Percentiles rank a stretch among this genome's conserved stretches.
phyloP scores from a whole-genome alignment of 2,113 vertebrate genomes.

The Hippocampus mohnikei region DNA sequence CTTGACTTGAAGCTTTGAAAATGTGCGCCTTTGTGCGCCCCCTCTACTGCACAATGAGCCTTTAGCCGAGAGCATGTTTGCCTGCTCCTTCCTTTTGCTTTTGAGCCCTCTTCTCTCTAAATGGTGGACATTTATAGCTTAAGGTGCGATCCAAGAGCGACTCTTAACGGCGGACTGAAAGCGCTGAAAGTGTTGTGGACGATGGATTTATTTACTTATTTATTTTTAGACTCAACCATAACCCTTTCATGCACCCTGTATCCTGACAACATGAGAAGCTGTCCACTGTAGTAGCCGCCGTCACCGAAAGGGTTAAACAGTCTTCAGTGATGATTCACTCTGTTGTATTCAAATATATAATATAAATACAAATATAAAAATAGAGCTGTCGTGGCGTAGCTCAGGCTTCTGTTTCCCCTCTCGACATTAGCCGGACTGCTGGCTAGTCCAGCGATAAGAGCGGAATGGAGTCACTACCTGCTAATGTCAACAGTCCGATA shows the following conservation, averaged over 20 bases:
- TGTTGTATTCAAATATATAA: neutral
- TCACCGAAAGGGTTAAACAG: neutral
- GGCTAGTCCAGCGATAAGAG: conserved; percentile 41
- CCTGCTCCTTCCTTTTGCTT: conserved; percentile 9
- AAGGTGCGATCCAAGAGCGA: conserved; percentile 1
- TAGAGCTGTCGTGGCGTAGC: neutral
- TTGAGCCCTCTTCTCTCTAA: conserved; percentile 15
- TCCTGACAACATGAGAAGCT: too few relatives aligned
- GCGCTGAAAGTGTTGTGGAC: neutral
- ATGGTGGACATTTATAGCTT: conserved; percentile 6
- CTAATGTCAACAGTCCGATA: conserved; percentile 47
- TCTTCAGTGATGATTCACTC: neutral
- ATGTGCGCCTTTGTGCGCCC: neutral
- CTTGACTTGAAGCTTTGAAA: neutral
- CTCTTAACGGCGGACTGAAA: conserved; percentile 4
- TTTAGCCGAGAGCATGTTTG: conserved; percentile 7
- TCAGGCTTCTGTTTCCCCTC: neutral
- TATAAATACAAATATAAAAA: too few relatives aligned
- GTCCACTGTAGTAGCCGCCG: too few relatives aligned
- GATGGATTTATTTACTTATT: neutral
- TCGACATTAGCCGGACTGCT: conserved; percentile 15
- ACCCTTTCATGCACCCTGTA: too few relatives aligned
- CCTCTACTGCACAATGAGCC: neutral
- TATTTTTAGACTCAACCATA: neutral
- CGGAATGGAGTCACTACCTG: conserved; percentile 38